These are phyloP conservation scores for Aethes cnicana DNA, from an alignment of 2,888 invertebrate species.

Conservation along the genomic window DNA sequence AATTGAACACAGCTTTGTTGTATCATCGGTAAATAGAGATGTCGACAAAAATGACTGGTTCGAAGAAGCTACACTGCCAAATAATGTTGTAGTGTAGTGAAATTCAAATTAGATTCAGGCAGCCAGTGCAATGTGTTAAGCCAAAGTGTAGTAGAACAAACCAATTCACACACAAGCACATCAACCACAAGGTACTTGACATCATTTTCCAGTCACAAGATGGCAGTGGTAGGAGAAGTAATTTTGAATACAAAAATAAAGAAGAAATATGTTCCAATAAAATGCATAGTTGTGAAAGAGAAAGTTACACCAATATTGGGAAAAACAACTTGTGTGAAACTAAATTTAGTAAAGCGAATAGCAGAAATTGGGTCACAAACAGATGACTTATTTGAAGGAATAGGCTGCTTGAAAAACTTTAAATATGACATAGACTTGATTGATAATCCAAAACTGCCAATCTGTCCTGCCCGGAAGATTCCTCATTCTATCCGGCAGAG, in stretches of 20 bases:
- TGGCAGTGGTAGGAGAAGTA: constrained; percentile 5
- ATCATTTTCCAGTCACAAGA: constrained; percentile 14
- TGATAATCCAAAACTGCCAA: constrained; percentile 4
- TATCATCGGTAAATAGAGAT: constrained; percentile 1
- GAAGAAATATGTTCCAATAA: too few relatives aligned
- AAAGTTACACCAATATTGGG: background rate
- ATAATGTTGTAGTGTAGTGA: background rate
- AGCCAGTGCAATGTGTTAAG: constrained; percentile 22
- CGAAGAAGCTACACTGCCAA: constrained; percentile 3
- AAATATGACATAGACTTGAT: constrained; percentile 15
- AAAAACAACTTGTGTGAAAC: background rate
- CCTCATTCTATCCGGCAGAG: constrained; percentile 14
- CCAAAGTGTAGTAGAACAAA: background rate
- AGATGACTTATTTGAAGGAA: constrained; percentile 9
- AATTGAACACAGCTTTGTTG: background rate
- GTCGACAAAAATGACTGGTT: constrained; percentile 19
- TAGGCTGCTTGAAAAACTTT: constrained; percentile 5
- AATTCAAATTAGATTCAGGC: constrained; percentile 22
- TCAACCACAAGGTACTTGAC: constrained; percentile 11
- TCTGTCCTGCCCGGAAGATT: constrained; percentile 1
- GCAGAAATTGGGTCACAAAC: background rate
- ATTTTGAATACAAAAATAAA: constrained; percentile 2
- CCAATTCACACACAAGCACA: background rate
- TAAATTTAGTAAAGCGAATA: background rate
- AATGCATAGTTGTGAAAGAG: constrained; percentile 1